Evolutionary conservation across 2,113 vertebrate species (phyloP).

Genomic region (Procavia capensis): DNA sequence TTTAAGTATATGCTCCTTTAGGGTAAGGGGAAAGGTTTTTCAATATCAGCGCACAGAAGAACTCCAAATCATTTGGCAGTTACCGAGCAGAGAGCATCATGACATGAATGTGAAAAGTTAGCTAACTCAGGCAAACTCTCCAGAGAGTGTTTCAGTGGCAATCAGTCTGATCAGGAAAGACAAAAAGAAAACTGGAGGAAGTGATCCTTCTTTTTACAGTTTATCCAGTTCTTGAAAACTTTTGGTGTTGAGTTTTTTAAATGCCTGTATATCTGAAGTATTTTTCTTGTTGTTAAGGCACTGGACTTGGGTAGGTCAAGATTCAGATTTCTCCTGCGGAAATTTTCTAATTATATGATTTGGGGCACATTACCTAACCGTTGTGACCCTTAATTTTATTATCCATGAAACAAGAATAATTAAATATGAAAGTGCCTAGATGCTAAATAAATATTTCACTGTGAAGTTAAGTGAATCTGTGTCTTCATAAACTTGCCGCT

Average conservation of each 20-base stretch:
- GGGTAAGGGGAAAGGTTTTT: background rate
- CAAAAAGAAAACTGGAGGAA: background rate
- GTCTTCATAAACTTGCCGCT: constrained; percentile 35
- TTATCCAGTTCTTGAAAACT: background rate
- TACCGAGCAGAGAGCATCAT: background rate
- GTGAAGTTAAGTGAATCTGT: background rate
- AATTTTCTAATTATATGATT: background rate
- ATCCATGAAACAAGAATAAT: background rate
- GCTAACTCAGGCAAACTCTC: background rate
- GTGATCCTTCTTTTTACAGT: background rate
- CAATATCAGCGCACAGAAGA: constrained; percentile 28
- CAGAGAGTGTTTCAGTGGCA: background rate
- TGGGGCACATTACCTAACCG: background rate
- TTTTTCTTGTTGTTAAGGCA: background rate
- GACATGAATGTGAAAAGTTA: constrained; percentile 9
- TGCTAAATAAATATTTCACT: constrained; percentile 1
- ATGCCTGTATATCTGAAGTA: background rate
- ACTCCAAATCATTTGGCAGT: background rate
- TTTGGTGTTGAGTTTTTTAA: background rate
- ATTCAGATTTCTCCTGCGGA: background rate
- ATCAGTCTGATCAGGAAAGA: constrained; percentile 9
- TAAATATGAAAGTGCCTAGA: background rate
- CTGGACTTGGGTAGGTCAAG: background rate
- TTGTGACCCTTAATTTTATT: constrained; percentile 33
- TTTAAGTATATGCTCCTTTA: background rate